phyloP scores from a whole-genome alignment of 2,113 vertebrate genomes.

The Muscicapa adusta region DNA sequence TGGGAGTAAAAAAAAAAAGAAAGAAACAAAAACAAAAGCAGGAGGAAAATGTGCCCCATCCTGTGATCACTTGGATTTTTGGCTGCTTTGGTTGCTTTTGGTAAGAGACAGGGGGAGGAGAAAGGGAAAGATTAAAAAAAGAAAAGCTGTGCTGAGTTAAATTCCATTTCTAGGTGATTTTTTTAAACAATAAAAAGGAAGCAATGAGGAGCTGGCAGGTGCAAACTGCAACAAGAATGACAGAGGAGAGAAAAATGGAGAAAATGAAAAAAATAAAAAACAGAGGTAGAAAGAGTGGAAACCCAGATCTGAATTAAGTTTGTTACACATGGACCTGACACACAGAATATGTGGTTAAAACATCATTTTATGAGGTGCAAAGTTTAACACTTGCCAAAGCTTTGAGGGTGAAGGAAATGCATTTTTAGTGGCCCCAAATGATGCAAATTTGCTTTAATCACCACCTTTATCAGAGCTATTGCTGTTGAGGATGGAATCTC shows the following conservation, averaged over 20 bases:
- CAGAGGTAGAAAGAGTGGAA: background rate
- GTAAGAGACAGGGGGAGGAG: constrained; percentile 6
- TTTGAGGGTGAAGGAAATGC: background rate
- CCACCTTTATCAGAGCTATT: background rate
- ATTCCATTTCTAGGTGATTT: background rate
- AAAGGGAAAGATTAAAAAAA: background rate
- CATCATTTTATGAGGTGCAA: background rate
- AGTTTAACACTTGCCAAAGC: background rate
- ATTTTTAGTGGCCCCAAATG: background rate
- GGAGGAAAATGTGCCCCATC: background rate
- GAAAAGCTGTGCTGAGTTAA: background rate
- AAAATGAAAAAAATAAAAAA: background rate
- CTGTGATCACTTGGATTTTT: background rate
- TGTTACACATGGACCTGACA: background rate
- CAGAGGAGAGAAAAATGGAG: background rate
- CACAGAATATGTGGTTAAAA: background rate
- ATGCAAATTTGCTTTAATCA: background rate
- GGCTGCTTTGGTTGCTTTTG: background rate
- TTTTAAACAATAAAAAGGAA: background rate
- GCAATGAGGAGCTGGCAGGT: background rate
- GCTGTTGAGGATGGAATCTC: background rate
- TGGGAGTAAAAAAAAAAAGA: background rate
- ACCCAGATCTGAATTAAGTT: background rate
- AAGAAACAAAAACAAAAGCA: background rate
- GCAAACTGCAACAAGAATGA: background rate